Percentiles rank a stretch among this genome's conserved stretches.
These are phyloP conservation scores for Melieria picta DNA, from an alignment of 2,888 invertebrate species.

Conservation along the genomic window DNA sequence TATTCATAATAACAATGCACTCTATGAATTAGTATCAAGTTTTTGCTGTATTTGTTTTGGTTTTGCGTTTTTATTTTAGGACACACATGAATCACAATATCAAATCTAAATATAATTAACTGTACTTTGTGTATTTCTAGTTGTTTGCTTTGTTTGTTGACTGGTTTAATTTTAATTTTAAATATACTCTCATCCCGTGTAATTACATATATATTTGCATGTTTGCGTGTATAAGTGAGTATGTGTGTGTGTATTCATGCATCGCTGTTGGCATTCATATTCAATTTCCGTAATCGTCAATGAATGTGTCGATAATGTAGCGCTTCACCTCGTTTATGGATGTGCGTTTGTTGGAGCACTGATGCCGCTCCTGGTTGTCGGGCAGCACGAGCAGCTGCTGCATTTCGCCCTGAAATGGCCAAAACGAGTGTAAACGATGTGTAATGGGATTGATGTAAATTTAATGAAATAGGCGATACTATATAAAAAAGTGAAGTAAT, in stretches of 20 bases:
- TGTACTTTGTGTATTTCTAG: background rate
- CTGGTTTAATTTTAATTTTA: constrained; percentile 11
- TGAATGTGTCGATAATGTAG: constrained; percentile 65
- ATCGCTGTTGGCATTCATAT: constrained; percentile 17
- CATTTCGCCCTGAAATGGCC: constrained; percentile 57
- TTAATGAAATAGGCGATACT: background rate
- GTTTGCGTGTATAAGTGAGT: constrained; percentile 35
- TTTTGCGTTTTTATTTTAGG: constrained; percentile 21
- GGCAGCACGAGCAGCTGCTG: constrained; percentile 63
- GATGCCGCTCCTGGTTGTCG: constrained; percentile 62
- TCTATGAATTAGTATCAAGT: too few relatives aligned
- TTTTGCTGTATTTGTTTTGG: background rate
- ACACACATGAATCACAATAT: constrained; percentile 39
- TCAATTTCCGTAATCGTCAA: constrained; percentile 64
- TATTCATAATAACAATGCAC: too few relatives aligned
- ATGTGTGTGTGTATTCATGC: constrained; percentile 17
- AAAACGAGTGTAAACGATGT: constrained; percentile 2
- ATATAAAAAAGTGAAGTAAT: too few relatives aligned
- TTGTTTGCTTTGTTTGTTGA: constrained; percentile 4
- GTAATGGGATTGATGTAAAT: constrained; percentile 15
- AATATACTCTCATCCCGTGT: constrained; percentile 31
- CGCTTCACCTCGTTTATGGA: constrained; percentile 66
- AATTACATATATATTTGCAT: constrained; percentile 22
- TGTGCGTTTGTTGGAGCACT: constrained; percentile 63
- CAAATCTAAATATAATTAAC: constrained; percentile 20